Conservation (phyloP, 1,140 invertebrate species). For the Sycophila sp. region DNA sequence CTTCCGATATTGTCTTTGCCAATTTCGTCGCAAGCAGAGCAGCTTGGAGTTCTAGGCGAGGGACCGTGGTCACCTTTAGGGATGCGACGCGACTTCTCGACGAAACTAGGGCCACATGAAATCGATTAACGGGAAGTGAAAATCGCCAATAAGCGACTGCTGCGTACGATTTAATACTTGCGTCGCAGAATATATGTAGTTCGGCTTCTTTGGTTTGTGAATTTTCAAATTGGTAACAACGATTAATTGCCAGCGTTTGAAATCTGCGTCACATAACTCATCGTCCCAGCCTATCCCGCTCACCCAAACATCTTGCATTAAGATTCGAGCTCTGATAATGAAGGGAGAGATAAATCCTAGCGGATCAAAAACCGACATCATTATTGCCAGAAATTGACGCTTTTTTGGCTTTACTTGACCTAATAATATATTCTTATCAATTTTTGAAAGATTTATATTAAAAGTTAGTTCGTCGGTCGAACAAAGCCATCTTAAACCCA, state of each 20-base stretch:
- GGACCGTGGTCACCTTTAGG: not conserved
- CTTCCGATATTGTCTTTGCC: not conserved
- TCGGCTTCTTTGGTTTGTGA: not conserved
- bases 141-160: not conserved
- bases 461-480: not conserved
- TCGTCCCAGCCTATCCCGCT: constrained; percentile 27
- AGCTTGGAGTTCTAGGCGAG: not conserved
- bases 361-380: constrained; percentile 56
- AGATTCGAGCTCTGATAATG: constrained; percentile 51
- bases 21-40: not conserved
- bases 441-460: not conserved
- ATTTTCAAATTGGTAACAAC: not conserved
- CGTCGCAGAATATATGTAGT: constrained; percentile 7
- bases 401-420: not conserved
- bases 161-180: not conserved
- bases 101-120: not conserved
- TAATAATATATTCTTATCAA: not conserved
- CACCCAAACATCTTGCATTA: constrained; percentile 55
- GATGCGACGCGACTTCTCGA: not conserved
- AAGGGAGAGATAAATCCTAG: constrained; percentile 56
- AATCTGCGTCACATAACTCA: not conserved
- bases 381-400: not conserved
- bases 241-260: too few relatives aligned
- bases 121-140: too few relatives aligned
- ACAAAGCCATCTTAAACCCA: not conserved